phyloP scores from a whole-genome alignment of 2,888 invertebrate genomes.

The Cryptus viduatorius region DNA sequence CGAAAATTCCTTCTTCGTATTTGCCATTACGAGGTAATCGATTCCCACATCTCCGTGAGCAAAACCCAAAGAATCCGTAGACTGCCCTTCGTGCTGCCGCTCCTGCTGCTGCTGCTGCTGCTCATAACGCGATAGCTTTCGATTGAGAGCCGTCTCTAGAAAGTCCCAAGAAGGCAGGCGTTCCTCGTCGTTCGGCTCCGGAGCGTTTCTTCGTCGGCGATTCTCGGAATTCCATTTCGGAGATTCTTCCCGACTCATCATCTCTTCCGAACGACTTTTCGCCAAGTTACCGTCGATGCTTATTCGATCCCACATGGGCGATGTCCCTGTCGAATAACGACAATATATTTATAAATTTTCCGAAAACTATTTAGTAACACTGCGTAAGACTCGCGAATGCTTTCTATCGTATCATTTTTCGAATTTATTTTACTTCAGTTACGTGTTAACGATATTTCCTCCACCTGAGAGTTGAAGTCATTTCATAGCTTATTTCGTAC shows the following conservation, averaged over 20 bases:
- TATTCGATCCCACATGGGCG: constrained; percentile 76
- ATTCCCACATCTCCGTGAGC: constrained; percentile 68
- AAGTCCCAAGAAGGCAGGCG: constrained; percentile 79
- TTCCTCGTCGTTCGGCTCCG: constrained; percentile 72
- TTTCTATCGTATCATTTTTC: no score
- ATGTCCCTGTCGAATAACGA: constrained; percentile 70
- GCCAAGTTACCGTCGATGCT: constrained; percentile 73
- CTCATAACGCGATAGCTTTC: constrained; percentile 76
- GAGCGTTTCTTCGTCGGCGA: constrained; percentile 68
- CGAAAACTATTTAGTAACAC: no score
- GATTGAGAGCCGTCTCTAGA: constrained; percentile 78
- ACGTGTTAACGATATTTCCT: no score
- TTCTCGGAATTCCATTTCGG: constrained; percentile 74
- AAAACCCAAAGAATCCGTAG: constrained; percentile 66
- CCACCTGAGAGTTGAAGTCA: no score
- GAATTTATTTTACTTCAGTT: no score
- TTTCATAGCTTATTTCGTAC: no score
- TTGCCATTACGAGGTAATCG: constrained; percentile 69
- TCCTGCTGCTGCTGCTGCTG: constrained; percentile 68
- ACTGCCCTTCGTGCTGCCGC: constrained; percentile 52
- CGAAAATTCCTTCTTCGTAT: constrained; percentile 66
- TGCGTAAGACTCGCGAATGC: no score
- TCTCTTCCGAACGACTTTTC: constrained; percentile 75
- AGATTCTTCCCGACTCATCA: constrained; percentile 78
- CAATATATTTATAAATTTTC: not conserved